Conservation (phyloP, 2,888 invertebrate species). For the Labia minor region DNA sequence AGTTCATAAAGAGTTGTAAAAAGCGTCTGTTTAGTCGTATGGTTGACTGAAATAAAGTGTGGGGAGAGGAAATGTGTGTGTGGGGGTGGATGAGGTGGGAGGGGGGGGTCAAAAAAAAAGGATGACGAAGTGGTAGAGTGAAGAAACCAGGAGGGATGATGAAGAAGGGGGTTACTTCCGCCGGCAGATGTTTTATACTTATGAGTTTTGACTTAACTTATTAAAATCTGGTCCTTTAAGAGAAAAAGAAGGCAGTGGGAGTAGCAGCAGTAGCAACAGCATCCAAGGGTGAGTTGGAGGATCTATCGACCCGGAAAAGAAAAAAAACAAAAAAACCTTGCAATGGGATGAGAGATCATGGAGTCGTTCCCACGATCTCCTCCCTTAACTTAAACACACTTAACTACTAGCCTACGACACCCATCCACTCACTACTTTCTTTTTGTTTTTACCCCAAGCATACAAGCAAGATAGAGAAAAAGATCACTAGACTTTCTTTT, state of each 20-base stretch:
- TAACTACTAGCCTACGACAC: background rate
- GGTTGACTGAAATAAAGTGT: background rate
- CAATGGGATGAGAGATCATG: background rate
- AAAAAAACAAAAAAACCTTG: too few species aligned
- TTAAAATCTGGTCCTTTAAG: constrained; percentile 21
- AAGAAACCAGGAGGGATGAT: too few species aligned
- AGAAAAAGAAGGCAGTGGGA: constrained; percentile 15
- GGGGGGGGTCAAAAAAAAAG: too few species aligned
- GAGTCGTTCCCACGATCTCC: background rate
- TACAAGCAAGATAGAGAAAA: too few species aligned
- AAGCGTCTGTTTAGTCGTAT: constrained; percentile 5
- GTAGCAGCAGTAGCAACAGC: too few species aligned
- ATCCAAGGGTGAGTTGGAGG: background rate
- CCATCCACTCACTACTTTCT: background rate
- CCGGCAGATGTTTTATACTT: constrained; percentile 20
- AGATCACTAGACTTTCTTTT: background rate
- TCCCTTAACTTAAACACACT: background rate
- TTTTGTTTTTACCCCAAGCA: background rate
- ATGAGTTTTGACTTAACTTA: constrained; percentile 25
- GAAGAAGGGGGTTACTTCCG: background rate
- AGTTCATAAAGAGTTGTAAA: constrained; percentile 13
- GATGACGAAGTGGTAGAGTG: too few species aligned
- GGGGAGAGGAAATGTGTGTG: too few species aligned
- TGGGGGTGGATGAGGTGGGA: too few species aligned
- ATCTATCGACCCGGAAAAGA: background rate